Evolutionary conservation across 2,113 vertebrate species (phyloP).

Genomic region (Syngnathus floridae): DNA sequence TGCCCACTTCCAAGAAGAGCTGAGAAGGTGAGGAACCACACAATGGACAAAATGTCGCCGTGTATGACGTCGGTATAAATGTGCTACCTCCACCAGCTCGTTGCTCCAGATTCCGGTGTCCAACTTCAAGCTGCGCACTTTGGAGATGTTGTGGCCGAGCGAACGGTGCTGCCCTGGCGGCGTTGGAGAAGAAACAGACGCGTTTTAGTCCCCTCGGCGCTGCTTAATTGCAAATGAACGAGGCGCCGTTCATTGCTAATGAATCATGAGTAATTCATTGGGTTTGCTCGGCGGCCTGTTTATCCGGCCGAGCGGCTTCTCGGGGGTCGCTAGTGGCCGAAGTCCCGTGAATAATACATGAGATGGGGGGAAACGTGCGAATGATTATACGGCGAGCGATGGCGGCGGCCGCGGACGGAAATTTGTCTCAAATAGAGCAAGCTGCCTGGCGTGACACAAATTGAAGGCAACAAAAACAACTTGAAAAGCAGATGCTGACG

Average conservation of each 20-base stretch:
- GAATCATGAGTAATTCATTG: slow-evolving; percentile 78
- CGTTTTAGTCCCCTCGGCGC: slow-evolving; percentile 58
- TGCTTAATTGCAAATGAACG: slow-evolving; percentile 73
- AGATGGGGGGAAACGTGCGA: slow-evolving; percentile 38
- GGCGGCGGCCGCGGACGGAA: slow-evolving; percentile 18
- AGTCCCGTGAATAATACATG: slow-evolving; percentile 71
- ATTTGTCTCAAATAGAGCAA: slow-evolving; percentile 48
- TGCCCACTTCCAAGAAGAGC: slow-evolving; percentile 91
- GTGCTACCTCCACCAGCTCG: slow-evolving; percentile 85
- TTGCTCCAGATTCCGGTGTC: slow-evolving; percentile 95
- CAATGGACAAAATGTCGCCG: background rate
- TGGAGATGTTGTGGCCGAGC: slow-evolving; percentile 86
- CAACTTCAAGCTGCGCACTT: slow-evolving; percentile 91
- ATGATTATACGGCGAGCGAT: slow-evolving; percentile 47
- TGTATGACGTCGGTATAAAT: no score
- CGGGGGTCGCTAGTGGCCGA: slow-evolving; percentile 61
- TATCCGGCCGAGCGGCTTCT: slow-evolving; percentile 63
- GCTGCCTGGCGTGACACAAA: slow-evolving; percentile 37
- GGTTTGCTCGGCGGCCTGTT: slow-evolving; percentile 70
- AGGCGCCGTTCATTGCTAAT: slow-evolving; percentile 74
- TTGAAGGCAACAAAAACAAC: background rate
- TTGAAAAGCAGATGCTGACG: background rate
- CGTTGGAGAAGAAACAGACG: slow-evolving; percentile 22
- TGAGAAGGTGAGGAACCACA: slow-evolving; percentile 43
- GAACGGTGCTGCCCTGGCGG: slow-evolving; percentile 84